These are phyloP conservation scores for Drosophila varians DNA, from an alignment of 1,140 invertebrate genomes.

Conservation along the genomic window DNA sequence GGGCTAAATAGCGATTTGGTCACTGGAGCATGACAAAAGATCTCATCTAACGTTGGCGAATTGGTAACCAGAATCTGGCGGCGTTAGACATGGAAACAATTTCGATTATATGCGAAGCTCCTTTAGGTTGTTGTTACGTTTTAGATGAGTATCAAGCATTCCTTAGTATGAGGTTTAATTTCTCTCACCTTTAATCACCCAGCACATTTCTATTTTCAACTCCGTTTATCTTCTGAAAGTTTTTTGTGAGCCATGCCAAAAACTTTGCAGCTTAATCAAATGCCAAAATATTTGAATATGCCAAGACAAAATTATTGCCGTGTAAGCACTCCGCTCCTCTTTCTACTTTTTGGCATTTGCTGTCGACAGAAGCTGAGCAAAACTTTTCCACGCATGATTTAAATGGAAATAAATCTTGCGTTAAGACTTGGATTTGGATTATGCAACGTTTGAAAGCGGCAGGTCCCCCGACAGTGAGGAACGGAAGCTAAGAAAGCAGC, in stretches of 20 bases:
- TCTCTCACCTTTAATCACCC: slow-evolving; percentile 24
- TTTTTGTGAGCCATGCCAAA: slow-evolving; percentile 42
- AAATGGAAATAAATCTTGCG: slow-evolving; percentile 80
- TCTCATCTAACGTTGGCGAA: slow-evolving; percentile 43
- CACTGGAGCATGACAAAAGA: slow-evolving; percentile 45
- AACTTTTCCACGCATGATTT: slow-evolving; percentile 80
- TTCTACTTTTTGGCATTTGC: slow-evolving; percentile 40
- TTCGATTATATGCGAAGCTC: too few species aligned
- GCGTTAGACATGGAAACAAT: slow-evolving; percentile 2
- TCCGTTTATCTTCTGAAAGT: slow-evolving; percentile 13
- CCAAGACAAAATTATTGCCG: slow-evolving; percentile 67
- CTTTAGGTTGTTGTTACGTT: too few species aligned
- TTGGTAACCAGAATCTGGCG: slow-evolving; percentile 19
- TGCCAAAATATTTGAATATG: slow-evolving; percentile 77
- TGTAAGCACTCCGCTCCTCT: slow-evolving; percentile 18
- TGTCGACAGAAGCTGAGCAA: slow-evolving; percentile 48
- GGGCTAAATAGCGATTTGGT: slow-evolving; percentile 47
- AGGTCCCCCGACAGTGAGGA: not conserved
- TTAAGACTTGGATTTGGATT: slow-evolving; percentile 74
- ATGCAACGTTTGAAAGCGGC: slow-evolving; percentile 3
- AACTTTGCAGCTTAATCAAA: slow-evolving; percentile 72
- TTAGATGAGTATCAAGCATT: too few species aligned
- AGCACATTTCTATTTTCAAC: slow-evolving; percentile 39
- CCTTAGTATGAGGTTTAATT: too few species aligned
- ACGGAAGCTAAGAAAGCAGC: not conserved